Percentiles rank a stretch among this genome's conserved stretches.
phyloP scores from a whole-genome alignment of 2,888 invertebrate species.

The Pharmacophagus antenor region DNA sequence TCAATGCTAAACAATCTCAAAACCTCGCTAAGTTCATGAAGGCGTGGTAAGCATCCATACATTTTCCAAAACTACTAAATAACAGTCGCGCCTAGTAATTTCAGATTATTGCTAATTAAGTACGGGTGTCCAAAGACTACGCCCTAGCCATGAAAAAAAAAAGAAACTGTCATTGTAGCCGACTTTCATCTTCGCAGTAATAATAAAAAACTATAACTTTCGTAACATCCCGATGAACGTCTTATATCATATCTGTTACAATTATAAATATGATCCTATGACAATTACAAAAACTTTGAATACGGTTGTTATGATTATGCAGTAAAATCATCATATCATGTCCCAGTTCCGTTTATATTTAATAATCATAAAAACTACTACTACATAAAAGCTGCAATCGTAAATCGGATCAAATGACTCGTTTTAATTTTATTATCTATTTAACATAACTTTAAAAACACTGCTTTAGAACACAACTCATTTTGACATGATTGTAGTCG shows the following conservation, averaged over 20 bases:
- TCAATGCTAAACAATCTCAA: slow-evolving; percentile 11
- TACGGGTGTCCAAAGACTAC: slow-evolving; percentile 34
- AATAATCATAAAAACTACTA: too few species aligned
- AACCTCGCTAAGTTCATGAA: slow-evolving; percentile 3
- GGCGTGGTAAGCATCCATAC: slow-evolving; percentile 23
- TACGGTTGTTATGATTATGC: too few species aligned
- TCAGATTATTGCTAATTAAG: slow-evolving; percentile 39
- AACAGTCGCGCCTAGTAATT: slow-evolving; percentile 39
- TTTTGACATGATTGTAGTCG: too few species aligned
- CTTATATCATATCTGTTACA: neutral
- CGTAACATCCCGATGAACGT: neutral
- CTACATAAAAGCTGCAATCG: too few species aligned
- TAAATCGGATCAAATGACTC: too few species aligned
- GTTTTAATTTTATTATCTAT: too few species aligned
- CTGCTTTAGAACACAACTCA: too few species aligned
- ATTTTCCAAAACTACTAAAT: slow-evolving; percentile 16
- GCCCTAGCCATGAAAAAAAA: slow-evolving; percentile 19
- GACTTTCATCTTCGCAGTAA: neutral
- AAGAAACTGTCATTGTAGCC: too few species aligned
- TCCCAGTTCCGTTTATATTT: too few species aligned
- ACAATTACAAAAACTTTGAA: too few species aligned
- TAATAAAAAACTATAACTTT: neutral
- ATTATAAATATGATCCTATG: neutral
- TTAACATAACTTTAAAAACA: too few species aligned
- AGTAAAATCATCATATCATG: too few species aligned